Evolutionary conservation across 2,888 invertebrate species (phyloP), one percentile per base, ranked within the genome.

Genomic region (Nemurella pictetii): DNA sequence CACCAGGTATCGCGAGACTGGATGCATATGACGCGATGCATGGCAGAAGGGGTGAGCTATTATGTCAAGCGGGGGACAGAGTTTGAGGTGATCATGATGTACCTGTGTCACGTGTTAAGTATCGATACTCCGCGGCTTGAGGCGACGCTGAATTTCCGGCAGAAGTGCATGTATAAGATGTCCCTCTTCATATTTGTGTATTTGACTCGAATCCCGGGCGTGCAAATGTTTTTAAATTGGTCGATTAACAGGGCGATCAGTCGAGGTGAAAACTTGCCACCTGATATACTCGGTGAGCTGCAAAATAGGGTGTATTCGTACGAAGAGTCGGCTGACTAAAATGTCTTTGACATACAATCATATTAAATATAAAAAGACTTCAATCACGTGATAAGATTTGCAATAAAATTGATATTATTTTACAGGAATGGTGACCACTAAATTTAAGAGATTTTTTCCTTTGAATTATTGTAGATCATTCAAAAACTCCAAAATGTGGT

Each of bases 21-120:
- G 89, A 91, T 91, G 83, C 91, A 91, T 87, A 90, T 91, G 90
- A 87, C 88, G 72, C 88, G 90, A 80, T 90, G 90, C 85, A 84
- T 90, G 7, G 85, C 89, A 0, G 88, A 89, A 84, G 90, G 91
- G 1, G 75, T 89, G 0, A 83, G 86, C 20, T 89, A 88, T 84
- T 90, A 89, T 83, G 86, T 89, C 27, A 55, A 55, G 2, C 89
- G 89, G 0, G 87, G 87, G 0, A 78, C 87, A 0, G 87, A 86
- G 12, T 90, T 89, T 84, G 89, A 90, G 83, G 85, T 86, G 0
- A 73, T 86, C 0, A 78, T 90, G 25, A 85, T 90, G 0, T 89
- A 89, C 84, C 83, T 90, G 5, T 87, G 89, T 4, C 88, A 89
- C 81, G 80, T 89, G 0, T 78, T 90, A 15, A 74, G 83, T n/a